Evolutionary conservation across 2,888 invertebrate genomes (phyloP).

Genomic region (Ryuthela nishihirai): DNA sequence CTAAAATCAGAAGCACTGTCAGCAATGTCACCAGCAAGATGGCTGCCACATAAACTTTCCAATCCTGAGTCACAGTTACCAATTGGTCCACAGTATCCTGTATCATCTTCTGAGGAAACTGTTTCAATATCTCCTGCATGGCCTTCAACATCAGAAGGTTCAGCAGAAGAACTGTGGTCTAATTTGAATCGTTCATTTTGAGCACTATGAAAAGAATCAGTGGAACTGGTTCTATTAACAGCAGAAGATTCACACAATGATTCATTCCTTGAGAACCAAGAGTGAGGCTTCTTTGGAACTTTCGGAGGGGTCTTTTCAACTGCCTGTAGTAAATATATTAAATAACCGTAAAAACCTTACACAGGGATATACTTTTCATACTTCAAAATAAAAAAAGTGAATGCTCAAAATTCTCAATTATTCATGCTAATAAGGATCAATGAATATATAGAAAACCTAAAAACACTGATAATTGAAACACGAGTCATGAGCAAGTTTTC

Average conservation of each 20-base stretch:
- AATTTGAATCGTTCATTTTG: neutral
- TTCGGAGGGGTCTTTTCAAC: conserved; percentile 24
- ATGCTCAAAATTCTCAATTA: too few relatives aligned
- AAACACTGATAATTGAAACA: too few relatives aligned
- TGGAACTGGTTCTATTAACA: too few relatives aligned
- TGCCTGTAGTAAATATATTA: too few relatives aligned
- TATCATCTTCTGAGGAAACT: conserved; percentile 26
- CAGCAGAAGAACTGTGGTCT: conserved; percentile 20
- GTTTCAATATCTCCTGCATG: conserved; percentile 25
- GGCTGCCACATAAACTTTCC: neutral
- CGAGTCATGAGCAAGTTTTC: too few relatives aligned
- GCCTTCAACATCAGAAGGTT: conserved; percentile 29
- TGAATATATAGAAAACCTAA: too few relatives aligned
- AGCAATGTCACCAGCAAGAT: neutral
- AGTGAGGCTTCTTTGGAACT: conserved; percentile 25
- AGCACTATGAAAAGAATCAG: neutral
- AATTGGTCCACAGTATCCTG: conserved; percentile 1
- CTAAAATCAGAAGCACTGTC: conserved; percentile 4
- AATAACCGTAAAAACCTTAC: too few relatives aligned
- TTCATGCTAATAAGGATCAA: too few relatives aligned
- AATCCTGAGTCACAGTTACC: conserved; percentile 2
- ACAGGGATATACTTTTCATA: neutral
- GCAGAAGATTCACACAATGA: too few relatives aligned
- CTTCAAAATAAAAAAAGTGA: neutral
- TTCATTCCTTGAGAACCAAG: neutral